Conservation (phyloP, 2,888 invertebrate genomes). For the Agrotis puta region DNA sequence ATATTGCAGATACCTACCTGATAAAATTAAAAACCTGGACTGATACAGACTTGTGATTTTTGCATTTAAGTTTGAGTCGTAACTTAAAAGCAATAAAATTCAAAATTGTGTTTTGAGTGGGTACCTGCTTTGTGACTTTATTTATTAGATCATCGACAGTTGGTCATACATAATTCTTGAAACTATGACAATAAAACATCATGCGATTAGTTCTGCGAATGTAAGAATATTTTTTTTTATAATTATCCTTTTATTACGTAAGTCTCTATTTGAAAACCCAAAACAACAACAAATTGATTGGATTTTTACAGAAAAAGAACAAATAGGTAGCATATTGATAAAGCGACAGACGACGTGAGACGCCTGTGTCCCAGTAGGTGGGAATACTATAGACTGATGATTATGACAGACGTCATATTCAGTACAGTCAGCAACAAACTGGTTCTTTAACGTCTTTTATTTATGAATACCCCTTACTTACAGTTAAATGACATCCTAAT, state of each 20-base stretch:
- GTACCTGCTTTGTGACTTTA: neutral
- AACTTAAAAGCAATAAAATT: neutral
- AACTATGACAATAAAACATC: conserved; percentile 1
- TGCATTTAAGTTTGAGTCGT: conserved; percentile 12
- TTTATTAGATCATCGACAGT: conserved; percentile 24
- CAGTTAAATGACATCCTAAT: too few species aligned
- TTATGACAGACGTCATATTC: neutral
- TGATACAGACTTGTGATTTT: neutral
- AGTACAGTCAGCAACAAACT: neutral
- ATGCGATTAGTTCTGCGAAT: conserved; percentile 26
- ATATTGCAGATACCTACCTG: neutral
- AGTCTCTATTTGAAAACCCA: neutral
- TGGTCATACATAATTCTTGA: conserved; percentile 29
- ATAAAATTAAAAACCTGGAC: neutral
- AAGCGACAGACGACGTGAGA: neutral
- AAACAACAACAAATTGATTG: neutral
- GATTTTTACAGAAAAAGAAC: too few species aligned
- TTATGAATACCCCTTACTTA: too few species aligned
- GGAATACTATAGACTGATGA: too few species aligned
- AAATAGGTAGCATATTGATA: neutral
- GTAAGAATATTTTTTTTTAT: neutral
- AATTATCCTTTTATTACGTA: conserved; percentile 12
- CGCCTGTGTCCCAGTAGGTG: too few species aligned
- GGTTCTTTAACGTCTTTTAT: too few species aligned
- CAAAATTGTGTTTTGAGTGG: conserved; percentile 6